Evolutionary conservation across 2,113 vertebrate genomes (phyloP), one percentile per base, ranked within the genome.

Genomic region (Elephantulus edwardii): DNA sequence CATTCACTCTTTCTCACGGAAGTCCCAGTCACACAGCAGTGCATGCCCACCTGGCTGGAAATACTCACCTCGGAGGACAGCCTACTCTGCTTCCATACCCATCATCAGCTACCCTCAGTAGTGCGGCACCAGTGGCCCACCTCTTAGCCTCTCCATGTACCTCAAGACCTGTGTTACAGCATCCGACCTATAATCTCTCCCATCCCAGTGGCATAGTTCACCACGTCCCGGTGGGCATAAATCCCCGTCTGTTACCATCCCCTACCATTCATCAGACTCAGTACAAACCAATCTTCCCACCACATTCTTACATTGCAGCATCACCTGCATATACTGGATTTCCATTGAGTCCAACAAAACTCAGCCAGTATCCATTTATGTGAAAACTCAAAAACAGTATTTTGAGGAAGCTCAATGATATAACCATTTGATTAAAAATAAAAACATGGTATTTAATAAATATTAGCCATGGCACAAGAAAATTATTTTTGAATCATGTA

Each of bases 321-420:
- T 99, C 99, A 17, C 99, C 99, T 22, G 98, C 98, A 80, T 99
- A 99, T 96, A 96, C 98, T 68, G 98, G 98, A 97, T 99, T 99
- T 96, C 99, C 99, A 17, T 88, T 99, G 98, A 99, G 99, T 96
- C 99, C 99, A 58, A 99, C 98, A 86, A 99, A 99, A 97, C 98
- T 99, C 98, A 98, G 98, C 98, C 99, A 99, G 98, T 99, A 99
- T 98, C 98, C 99, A 6, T 99, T 98, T 96, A 98, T 99, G 97
- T 99, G 98, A 99, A 95, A 75, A 96, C 93, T 97, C 91, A 50
- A 62, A 78, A 58, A 74, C 91, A 64, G 91, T 96, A 38, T 93
- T 50, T 86, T 92, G 93, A 96, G 96, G 95, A 97, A 96, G 95
- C 97, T 97, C 95, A 95, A 92, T 95, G 92, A 94, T 89, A 68